Percentiles rank a stretch among this genome's conserved stretches.
Evolutionary conservation across 2,113 vertebrate genomes (phyloP).

Genomic region (Bolborhynchus lineola): DNA sequence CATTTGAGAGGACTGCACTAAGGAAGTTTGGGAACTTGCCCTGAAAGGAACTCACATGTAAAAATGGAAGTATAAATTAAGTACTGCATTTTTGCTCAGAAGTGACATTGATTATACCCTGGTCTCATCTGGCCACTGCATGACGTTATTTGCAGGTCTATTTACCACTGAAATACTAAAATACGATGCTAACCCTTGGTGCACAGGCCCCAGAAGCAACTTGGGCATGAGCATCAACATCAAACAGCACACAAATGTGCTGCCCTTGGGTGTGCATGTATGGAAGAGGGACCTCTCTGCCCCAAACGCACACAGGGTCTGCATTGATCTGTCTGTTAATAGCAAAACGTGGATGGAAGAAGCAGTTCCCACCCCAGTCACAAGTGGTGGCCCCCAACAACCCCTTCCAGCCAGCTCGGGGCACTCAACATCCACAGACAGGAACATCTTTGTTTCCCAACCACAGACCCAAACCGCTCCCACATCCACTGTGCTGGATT

Average conservation of each 20-base stretch:
- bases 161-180: background rate
- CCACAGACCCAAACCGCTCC: background rate
- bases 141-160: background rate
- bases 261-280: accelerated
- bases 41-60: background rate
- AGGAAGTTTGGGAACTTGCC: background rate
- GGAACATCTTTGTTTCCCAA: background rate
- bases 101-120: background rate
- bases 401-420: background rate
- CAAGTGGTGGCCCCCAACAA: background rate
- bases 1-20: background rate
- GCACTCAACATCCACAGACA: background rate
- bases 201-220: background rate
- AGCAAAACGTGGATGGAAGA: background rate
- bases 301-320: accelerated
- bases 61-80: background rate
- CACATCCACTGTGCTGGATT: background rate
- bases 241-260: background rate
- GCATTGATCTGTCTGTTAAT: background rate
- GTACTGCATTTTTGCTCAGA: background rate
- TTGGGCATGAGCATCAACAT: accelerated
- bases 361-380: background rate
- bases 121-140: background rate
- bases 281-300: background rate
- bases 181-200: background rate